A percentile compares a stretch with the other conserved stretches of the same genome.
Evolutionary conservation across 2,797 vertebrate species (phyloP).

Genomic region (Hoplostethus mediterraneus): DNA sequence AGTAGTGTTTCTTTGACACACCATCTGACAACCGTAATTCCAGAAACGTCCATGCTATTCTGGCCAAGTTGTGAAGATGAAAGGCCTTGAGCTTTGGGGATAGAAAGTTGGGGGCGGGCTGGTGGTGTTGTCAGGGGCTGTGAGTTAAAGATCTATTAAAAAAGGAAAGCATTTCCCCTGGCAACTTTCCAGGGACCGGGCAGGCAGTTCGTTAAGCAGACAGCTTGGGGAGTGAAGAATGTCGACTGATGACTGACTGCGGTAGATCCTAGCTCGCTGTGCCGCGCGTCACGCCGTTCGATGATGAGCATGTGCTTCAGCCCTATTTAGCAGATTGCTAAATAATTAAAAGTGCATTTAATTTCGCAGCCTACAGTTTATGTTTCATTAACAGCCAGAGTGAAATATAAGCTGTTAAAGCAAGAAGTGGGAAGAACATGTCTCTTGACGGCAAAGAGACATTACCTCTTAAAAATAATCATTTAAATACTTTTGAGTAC

Average conservation of each 20-base stretch:
- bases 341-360: constrained; percentile 74
- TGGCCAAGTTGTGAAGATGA: constrained; percentile 20
- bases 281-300: constrained; percentile 44
- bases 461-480: not conserved
- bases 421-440: constrained; percentile 11
- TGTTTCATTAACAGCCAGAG: constrained; percentile 37
- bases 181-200: constrained; percentile 34
- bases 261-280: constrained; percentile 28
- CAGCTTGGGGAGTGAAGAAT: constrained; percentile 37
- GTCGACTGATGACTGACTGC: constrained; percentile 55
- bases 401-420: constrained; percentile 28
- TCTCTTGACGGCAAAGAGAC: constrained; percentile 2
- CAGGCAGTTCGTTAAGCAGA: constrained; percentile 61
- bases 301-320: constrained; percentile 47
- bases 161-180: constrained; percentile 35
- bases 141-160: constrained; percentile 67
- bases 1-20: too few species aligned
- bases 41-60: not conserved
- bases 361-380: constrained; percentile 46
- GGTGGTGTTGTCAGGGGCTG: constrained; percentile 14
- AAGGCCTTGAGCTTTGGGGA: not conserved
- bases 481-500: not conserved
- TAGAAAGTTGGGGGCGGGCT: constrained; percentile 11
- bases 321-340: constrained; percentile 55
- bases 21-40: too few species aligned